Evolutionary conservation across 2,888 invertebrate species (phyloP).

Genomic region (Thecocarcelia acutangulata): DNA sequence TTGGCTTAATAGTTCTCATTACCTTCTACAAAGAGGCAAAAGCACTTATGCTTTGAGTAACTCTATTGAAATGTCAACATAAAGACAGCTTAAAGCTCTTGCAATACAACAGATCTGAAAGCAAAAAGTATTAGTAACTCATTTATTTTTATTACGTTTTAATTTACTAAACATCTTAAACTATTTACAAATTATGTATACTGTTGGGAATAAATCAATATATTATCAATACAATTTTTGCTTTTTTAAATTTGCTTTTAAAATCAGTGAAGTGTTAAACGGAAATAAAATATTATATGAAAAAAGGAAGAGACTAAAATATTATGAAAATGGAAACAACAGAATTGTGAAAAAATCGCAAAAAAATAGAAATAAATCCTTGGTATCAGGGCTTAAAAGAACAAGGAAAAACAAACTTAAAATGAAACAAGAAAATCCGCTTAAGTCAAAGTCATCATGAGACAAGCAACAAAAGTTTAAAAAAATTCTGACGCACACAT

Average conservation of each 20-base stretch:
- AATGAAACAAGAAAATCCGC: conserved; percentile 62
- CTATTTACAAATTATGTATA: background rate
- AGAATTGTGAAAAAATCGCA: background rate
- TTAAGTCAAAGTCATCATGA: conserved; percentile 55
- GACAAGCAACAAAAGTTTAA: conserved; percentile 4
- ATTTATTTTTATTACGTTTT: no score
- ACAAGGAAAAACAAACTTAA: conserved; percentile 21
- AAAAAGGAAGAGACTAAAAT: conserved; percentile 3
- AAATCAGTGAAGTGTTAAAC: conserved; percentile 33
- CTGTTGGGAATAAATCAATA: conserved; percentile 7
- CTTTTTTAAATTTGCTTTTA: conserved; percentile 8
- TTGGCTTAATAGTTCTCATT: no score
- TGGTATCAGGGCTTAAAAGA: conserved; percentile 13
- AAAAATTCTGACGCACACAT: background rate
- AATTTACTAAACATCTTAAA: no score
- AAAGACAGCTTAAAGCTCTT: no score
- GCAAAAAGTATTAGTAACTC: no score
- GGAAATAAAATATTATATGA: conserved; percentile 58
- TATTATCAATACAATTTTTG: conserved; percentile 25
- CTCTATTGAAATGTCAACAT: no score
- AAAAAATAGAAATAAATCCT: conserved; percentile 10
- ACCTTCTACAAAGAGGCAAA: no score
- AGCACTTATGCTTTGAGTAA: no score
- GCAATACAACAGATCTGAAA: no score
- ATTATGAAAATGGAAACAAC: conserved; percentile 3